Base-by-base conservation (phyloP, 1,140 invertebrate species). In the Diachasma alloeum region DNA sequence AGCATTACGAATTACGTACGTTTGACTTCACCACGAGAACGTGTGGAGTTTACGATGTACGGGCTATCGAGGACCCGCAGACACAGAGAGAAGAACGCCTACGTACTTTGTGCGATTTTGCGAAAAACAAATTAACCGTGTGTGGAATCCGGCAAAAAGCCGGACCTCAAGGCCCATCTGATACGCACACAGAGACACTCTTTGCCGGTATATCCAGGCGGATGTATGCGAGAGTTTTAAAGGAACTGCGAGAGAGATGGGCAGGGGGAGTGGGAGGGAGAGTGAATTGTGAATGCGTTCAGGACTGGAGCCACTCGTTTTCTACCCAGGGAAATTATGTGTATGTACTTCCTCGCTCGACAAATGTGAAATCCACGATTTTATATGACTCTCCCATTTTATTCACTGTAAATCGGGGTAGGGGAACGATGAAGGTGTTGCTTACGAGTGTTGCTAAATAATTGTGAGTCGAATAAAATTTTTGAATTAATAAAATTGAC, bases 51-150 rank as follows among this genome's bases (percentile, higher is more conserved):
- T 73, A 73, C 36, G 48, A 73, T 37, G 26, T 37, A 46, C 11
- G 36, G 56, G 17, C 53, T 39, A 73, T 73, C 53, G 72, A 73
- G 56, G 26, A 72, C 48, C 70, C 42, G 39, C 69, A 63, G 53
- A 59, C 53, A 59, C 53, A 19, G 9, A 31, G 19, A 68, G 8
- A 39, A 68, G 66, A 22, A 56, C 72, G 53, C 72, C 53, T 73
- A 73, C 53, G 36, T 73, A 39, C 9, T 39, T 17, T 63, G 31
- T 44, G 26, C 13, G 26, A 56, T 53, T 73, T 73, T 42, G 36
- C 17, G 53, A 73, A 73, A 73, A 63, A 73, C 72, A 73, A 73
- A 73, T 73, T 73, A 73, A 73, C 72, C 31, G 31, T 19, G 59
- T 72, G 70, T n/a, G 72, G 72, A 59, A 73, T 73, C 37, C 53